A percentile compares a stretch with the other conserved stretches of the same genome.
phyloP scores from a whole-genome alignment of 1,140 invertebrate species.

The Microplitis mediator region DNA sequence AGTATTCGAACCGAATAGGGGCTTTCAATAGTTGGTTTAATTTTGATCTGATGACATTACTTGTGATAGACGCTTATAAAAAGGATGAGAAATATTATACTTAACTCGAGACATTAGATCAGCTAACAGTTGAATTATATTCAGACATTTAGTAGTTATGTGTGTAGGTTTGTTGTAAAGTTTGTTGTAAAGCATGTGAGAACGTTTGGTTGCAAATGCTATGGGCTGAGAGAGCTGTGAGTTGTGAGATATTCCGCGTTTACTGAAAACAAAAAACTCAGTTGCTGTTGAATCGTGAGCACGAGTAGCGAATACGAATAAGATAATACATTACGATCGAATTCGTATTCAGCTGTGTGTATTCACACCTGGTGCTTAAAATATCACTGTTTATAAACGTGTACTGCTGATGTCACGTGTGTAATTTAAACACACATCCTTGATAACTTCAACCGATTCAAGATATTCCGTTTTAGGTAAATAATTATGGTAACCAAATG shows the following conservation, averaged over 20 bases:
- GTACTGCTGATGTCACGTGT: background rate
- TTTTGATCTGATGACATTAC: background rate
- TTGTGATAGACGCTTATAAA: background rate
- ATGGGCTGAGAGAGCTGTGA: background rate
- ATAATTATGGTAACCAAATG: too few relatives aligned
- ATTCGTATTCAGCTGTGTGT: slow-evolving; percentile 9
- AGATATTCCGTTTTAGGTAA: background rate
- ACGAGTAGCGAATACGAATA: slow-evolving; percentile 14
- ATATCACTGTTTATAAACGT: background rate
- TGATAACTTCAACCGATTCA: background rate
- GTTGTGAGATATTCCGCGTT: slow-evolving; percentile 10
- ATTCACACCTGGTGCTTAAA: slow-evolving; percentile 3
- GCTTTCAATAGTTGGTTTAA: too few relatives aligned
- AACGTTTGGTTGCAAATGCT: background rate
- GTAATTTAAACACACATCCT: background rate
- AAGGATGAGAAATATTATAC: background rate
- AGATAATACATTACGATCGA: slow-evolving; percentile 2
- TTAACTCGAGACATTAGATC: background rate
- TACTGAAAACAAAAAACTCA: background rate
- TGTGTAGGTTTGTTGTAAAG: background rate
- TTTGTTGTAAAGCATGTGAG: background rate
- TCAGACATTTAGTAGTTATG: too few relatives aligned
- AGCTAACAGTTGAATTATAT: too few relatives aligned
- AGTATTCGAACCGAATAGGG: too few relatives aligned
- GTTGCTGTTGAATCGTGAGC: slow-evolving; percentile 1